These are phyloP conservation scores for Verasper variegatus DNA, from an alignment of 2,113 vertebrate species.

Conservation along the genomic window DNA sequence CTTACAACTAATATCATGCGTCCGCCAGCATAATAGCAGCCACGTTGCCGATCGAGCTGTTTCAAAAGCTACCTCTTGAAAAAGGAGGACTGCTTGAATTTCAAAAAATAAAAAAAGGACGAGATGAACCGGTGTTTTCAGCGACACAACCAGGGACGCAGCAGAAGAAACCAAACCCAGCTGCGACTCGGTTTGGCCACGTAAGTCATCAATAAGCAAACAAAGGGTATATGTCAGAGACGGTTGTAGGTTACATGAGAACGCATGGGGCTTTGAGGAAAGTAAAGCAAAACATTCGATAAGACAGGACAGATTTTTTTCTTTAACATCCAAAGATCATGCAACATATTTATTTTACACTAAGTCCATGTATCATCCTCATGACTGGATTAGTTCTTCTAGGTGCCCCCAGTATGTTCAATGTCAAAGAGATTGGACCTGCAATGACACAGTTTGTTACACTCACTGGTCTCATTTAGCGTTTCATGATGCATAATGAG, in stretches of 20 bases:
- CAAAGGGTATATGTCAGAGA: conserved; percentile 3
- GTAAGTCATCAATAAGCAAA: conserved; percentile 34
- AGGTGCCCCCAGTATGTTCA: conserved; percentile 13
- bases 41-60: background rate
- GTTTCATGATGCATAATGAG: no score
- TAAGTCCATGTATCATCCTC: background rate
- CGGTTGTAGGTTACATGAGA: conserved; percentile 5
- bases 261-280: background rate
- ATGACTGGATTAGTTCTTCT: conserved; percentile 23
- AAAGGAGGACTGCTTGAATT: conserved; percentile 12
- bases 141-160: background rate
- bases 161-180: conserved; percentile 19
- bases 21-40: conserved; percentile 38
- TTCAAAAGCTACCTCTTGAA: conserved; percentile 23
- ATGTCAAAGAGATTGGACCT: conserved; percentile 10
- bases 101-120: conserved; percentile 9
- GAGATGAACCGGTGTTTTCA: conserved; percentile 17
- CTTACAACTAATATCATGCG: conserved; percentile 33
- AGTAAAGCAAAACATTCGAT: background rate
- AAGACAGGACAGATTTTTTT: conserved; percentile 1
- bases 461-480: background rate
- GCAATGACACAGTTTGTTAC: conserved; percentile 6
- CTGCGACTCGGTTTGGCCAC: background rate
- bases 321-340: background rate
- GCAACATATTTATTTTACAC: conserved; percentile 7